These are phyloP conservation scores for Sebastes trivittatus DNA, from an alignment of 2,797 vertebrate genomes.

Conservation along the genomic window DNA sequence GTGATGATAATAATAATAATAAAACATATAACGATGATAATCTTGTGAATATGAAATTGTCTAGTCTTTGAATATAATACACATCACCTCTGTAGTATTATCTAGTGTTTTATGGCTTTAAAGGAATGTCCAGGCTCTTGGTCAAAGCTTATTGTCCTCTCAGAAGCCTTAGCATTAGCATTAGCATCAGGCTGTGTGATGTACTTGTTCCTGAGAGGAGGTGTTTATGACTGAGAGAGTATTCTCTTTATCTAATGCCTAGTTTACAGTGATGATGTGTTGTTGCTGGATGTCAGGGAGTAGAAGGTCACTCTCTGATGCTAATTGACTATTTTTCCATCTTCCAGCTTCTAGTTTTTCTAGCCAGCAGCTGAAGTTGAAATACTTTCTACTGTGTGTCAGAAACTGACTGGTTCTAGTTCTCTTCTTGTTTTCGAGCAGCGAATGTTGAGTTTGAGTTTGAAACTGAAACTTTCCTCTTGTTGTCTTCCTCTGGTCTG, in stretches of 20 bases:
- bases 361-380: neutral
- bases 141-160: neutral
- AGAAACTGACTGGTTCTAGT: neutral
- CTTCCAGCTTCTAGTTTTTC: neutral
- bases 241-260: neutral
- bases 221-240: no score
- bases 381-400: neutral
- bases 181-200: neutral
- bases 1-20: no score
- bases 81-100: neutral
- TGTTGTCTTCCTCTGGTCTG: slow-evolving; percentile 13
- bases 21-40: no score
- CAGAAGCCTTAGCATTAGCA: neutral
- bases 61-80: neutral
- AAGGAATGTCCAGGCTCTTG: neutral
- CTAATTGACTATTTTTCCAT: neutral
- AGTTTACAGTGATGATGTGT: neutral
- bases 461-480: slow-evolving; percentile 10
- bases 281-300: neutral
- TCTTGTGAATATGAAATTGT: no score
- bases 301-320: neutral
- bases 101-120: neutral
- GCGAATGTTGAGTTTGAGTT: slow-evolving; percentile 2
- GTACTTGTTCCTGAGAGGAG: neutral
- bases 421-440: neutral